Percentiles rank a stretch among this genome's conserved stretches.
Evolutionary conservation across 2,888 invertebrate species (phyloP).

Genomic region (Tiphia femorata): DNA sequence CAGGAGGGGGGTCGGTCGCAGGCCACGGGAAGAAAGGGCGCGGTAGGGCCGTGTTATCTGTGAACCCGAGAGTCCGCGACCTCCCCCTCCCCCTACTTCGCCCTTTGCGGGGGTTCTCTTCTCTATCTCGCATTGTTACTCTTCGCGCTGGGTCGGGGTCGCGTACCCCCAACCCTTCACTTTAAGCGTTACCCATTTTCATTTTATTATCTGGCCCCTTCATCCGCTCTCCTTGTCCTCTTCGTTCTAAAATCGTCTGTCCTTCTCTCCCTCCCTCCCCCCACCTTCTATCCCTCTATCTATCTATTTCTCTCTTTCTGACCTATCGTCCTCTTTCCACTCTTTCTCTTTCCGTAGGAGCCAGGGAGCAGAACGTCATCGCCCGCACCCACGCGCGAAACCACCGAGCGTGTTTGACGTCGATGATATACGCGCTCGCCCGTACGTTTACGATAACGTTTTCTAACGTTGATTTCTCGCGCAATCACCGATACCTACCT

Average conservation of each 20-base stretch:
- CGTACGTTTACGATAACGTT: too few species aligned
- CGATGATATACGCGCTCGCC: too few species aligned
- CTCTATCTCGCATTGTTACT: conserved; percentile 58
- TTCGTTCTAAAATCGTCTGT: not conserved
- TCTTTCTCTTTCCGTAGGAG: too few species aligned
- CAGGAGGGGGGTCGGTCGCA: conserved; percentile 31
- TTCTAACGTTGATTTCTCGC: too few species aligned
- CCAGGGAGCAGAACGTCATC: not conserved
- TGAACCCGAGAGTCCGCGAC: conserved; percentile 54
- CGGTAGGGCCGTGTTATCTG: conserved; percentile 53
- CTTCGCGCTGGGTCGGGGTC: conserved; percentile 46
- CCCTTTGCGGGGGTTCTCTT: conserved; percentile 21
- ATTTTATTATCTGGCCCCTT: conserved; percentile 61
- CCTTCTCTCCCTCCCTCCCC: not conserved
- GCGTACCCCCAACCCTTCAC: conserved; percentile 54
- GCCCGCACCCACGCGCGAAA: too few species aligned
- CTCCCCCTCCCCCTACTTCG: conserved; percentile 37
- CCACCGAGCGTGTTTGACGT: too few species aligned
- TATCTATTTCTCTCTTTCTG: not conserved
- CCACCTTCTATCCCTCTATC: not conserved
- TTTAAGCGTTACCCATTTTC: conserved; percentile 60
- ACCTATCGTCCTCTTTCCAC: not conserved
- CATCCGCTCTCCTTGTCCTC: conserved; percentile 37
- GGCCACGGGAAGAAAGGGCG: conserved; percentile 30
- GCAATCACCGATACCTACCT: too few species aligned